Evolutionary conservation across 2,888 invertebrate genomes (phyloP), one percentile per base, ranked within the genome.

Genomic region (Apamea sordens): DNA sequence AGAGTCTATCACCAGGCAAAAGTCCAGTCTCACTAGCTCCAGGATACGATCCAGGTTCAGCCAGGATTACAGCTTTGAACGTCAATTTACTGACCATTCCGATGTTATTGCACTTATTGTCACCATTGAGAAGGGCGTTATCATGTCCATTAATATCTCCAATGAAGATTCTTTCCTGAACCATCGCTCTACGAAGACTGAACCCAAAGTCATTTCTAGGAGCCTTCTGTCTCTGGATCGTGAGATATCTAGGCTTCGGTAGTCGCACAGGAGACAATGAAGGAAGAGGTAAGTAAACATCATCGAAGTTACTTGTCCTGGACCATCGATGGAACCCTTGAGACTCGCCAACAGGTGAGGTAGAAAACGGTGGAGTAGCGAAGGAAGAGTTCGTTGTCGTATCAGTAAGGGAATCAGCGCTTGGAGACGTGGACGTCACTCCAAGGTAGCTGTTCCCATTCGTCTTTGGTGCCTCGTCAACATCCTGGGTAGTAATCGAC

Each of bases 131-230:
- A 21, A 95, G 86, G 10, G 93, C 93, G 82, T 94, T 94, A 41
- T 94, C 93, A 75, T 95, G 94, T 2, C 95, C 95, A 72, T 95
- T 95, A 6, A 94, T 86, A 61, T 95, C 95, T 47, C 96, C 95
- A 79, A 96, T 95, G 76, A 95, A 96, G 50, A 96, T 90, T 85
- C 98, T 97, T 92, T 98, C 98, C 85, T 99, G 97, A 70, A 99
- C 98, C 93, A 98, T 98, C 5, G 99, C 99, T 90, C 99, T 98
- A 11, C 99, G 97, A 85, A 99, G 96, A 84, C 99, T 99, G 92
- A 99, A 99, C 0, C 99, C 99, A 93, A 99, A 99, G 94, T 99
- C 99, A 87, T 98, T 98, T 77, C 98, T 97, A 0, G 99, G 98
- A 67, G 98, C 98, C 88, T 98, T 98, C 92, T 98, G 98, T 6